A percentile compares a stretch with the other conserved stretches of the same genome.
These are phyloP conservation scores for Tipula confusa DNA, from an alignment of 2,888 invertebrate genomes.

Conservation along the genomic window DNA sequence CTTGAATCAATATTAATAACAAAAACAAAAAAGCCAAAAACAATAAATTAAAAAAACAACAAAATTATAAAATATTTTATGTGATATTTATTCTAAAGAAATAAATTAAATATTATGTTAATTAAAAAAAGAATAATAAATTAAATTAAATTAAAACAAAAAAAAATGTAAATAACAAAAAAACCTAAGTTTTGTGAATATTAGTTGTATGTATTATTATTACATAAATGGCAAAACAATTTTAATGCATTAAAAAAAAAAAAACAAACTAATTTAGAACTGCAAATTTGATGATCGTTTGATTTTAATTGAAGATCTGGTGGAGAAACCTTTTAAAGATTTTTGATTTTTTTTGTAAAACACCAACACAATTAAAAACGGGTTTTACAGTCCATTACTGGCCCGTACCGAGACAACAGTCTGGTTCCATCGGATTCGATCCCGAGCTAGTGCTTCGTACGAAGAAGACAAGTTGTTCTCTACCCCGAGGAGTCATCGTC, in stretches of 20 bases:
- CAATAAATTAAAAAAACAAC: neutral
- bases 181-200: slow-evolving; percentile 15
- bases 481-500: no score
- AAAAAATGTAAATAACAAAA: neutral
- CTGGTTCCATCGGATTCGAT: no score
- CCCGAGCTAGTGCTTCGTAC: no score
- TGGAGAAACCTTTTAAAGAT: no score
- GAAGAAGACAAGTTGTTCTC: no score
- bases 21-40: neutral
- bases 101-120: slow-evolving; percentile 4
- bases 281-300: neutral
- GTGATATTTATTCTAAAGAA: slow-evolving; percentile 15
- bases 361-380: no score
- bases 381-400: no score
- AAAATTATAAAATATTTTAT: slow-evolving; percentile 20
- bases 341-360: no score
- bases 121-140: no score
- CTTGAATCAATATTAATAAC: no score
- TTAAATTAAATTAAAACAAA: neutral
- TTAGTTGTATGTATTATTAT: neutral
- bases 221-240: neutral
- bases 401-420: no score
- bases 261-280: neutral
- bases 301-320: neutral
- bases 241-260: neutral